Conservation (phyloP, 37 sponge, comb jelly and placozoan species). For the Amphimedon queenslandica region DNA sequence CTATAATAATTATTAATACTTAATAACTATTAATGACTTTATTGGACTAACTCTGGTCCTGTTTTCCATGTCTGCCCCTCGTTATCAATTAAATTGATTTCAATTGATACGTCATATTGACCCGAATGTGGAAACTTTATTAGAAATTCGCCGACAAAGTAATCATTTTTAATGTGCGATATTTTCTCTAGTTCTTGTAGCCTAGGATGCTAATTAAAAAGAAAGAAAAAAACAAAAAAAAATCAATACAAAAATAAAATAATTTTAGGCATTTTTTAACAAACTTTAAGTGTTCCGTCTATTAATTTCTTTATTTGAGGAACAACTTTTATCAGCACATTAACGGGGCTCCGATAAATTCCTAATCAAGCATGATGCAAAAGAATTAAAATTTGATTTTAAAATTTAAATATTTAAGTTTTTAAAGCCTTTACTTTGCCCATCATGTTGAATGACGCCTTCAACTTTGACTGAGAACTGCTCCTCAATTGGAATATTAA, state of each 20-base stretch:
- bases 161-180: neutral
- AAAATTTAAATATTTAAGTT: neutral
- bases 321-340: conserved; percentile 34
- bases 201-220: neutral
- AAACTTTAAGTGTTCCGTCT: neutral
- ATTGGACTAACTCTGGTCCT: neutral
- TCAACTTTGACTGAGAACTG: conserved; percentile 65
- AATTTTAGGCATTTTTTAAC: too few relatives aligned
- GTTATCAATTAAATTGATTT: neutral
- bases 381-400: neutral
- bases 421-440: conserved; percentile 41
- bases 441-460: conserved; percentile 56
- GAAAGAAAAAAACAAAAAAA: neutral
- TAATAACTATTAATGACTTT: too few relatives aligned
- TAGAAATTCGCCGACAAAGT: neutral
- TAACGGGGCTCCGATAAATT: conserved; percentile 20
- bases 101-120: neutral
- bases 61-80: neutral
- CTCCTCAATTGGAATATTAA: conserved; percentile 23
- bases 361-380: conserved; percentile 12
- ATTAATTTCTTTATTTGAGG: conserved; percentile 42
- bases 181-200: neutral
- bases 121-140: neutral
- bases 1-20: too few relatives aligned
- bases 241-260: neutral